Evolutionary conservation across 2,797 vertebrate species (phyloP).

Genomic region (Micrastur ruficollis): DNA sequence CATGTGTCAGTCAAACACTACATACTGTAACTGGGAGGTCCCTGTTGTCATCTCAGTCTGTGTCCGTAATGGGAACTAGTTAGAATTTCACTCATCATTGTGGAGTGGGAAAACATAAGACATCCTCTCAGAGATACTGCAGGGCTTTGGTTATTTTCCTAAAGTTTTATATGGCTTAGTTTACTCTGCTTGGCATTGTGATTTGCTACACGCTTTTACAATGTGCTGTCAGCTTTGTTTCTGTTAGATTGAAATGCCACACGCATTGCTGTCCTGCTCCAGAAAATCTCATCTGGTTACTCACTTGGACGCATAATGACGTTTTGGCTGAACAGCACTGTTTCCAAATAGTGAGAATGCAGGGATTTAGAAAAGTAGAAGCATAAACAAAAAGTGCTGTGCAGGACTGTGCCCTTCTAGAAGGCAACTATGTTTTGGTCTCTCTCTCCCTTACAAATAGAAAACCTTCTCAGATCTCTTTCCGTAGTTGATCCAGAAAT

Average conservation of each 20-base stretch:
- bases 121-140: not conserved
- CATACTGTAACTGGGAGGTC: not conserved
- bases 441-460: not conserved
- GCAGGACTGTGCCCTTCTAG: not conserved
- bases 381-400: not conserved
- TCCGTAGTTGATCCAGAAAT: conserved; percentile 14
- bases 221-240: conserved; percentile 36
- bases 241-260: conserved; percentile 49
- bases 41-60: not conserved
- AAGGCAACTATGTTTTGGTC: not conserved
- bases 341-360: not conserved
- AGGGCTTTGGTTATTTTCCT: conserved; percentile 30
- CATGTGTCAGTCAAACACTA: not conserved
- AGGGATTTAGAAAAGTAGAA: conserved; percentile 2
- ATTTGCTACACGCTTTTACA: conserved; percentile 7
- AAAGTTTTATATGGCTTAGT: not conserved
- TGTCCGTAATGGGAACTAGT: not conserved
- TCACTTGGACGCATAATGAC: not conserved
- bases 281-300: conserved; percentile 43
- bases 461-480: conserved; percentile 6
- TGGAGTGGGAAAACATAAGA: not conserved
- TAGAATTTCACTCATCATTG: conserved; percentile 27
- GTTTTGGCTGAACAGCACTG: not conserved
- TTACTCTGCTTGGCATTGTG: conserved; percentile 18
- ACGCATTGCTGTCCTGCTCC: conserved; percentile 17